A percentile compares a stretch with the other conserved stretches of the same genome.
phyloP scores from a whole-genome alignment of 2,113 vertebrate genomes.

The Oreochromis spilurus region DNA sequence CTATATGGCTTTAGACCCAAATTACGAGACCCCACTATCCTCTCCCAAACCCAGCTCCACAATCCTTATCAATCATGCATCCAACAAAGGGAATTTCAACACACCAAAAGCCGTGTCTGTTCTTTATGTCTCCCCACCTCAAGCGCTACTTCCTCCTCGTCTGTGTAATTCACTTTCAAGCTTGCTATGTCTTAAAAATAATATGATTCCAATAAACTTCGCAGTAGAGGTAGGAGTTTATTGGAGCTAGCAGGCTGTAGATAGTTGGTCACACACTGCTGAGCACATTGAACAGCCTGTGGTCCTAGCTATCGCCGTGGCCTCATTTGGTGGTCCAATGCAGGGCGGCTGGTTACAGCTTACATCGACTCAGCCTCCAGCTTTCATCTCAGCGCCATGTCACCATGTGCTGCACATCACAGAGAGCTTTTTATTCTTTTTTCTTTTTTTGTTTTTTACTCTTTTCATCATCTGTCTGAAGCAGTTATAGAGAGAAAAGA shows the following conservation, averaged over 20 bases:
- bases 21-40: conserved; percentile 24
- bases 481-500: neutral
- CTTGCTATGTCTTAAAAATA: neutral
- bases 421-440: neutral
- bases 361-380: conserved; percentile 32
- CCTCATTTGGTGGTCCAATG: conserved; percentile 42
- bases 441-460: neutral
- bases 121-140: neutral
- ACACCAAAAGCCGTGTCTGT: neutral
- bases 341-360: conserved; percentile 31
- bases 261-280: conserved; percentile 39
- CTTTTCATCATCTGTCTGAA: neutral
- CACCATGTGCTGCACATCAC: neutral
- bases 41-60: neutral
- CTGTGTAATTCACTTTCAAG: neutral
- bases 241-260: conserved; percentile 22
- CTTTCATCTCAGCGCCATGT: neutral
- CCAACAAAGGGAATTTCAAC: conserved; percentile 34
- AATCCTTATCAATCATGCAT: conserved; percentile 28
- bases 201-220: conserved; percentile 12
- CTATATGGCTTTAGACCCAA: conserved; percentile 22
- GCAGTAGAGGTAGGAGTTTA: conserved; percentile 19
- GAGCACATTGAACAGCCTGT: conserved; percentile 31
- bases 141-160: neutral
- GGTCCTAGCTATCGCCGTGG: conserved; percentile 26